These are phyloP conservation scores for Euura saliciscinereae DNA, from an alignment of 1,140 invertebrate species.

Conservation along the genomic window DNA sequence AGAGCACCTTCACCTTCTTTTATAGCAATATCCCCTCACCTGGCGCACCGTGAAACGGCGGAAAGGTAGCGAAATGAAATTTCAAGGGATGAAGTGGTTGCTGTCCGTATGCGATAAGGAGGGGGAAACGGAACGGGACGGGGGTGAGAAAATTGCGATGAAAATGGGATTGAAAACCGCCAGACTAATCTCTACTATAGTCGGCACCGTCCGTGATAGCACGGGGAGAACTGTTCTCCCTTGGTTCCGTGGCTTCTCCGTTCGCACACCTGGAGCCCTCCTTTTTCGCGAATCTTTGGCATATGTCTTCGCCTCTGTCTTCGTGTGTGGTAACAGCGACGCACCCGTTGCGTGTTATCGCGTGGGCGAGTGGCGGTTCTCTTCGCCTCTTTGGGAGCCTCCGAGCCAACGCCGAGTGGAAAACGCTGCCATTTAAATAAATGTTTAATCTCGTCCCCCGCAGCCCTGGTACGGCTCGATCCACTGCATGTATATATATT, in stretches of 20 bases:
- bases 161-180: slow-evolving; percentile 57
- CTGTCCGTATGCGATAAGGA: slow-evolving; percentile 8
- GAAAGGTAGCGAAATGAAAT: too few species aligned
- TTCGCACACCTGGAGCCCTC: neutral
- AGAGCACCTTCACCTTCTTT: slow-evolving; percentile 2
- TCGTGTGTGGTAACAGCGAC: neutral
- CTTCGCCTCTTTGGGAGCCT: neutral
- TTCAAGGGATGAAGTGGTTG: slow-evolving; percentile 4
- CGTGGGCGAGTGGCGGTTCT: neutral
- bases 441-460: slow-evolving; percentile 57
- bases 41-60: neutral
- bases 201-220: neutral
- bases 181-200: slow-evolving; percentile 46
- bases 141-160: slow-evolving; percentile 35
- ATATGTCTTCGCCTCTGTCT: neutral
- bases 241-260: neutral
- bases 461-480: slow-evolving; percentile 11
- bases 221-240: neutral
- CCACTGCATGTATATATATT: neutral
- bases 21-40: neutral
- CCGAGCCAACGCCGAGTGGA: slow-evolving; percentile 19
- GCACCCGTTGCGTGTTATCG: neutral
- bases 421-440: slow-evolving; percentile 58
- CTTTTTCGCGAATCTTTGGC: neutral
- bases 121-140: slow-evolving; percentile 15